Base-by-base conservation (phyloP, 2,888 invertebrate genomes). In the Drosophila percnosoma region DNA sequence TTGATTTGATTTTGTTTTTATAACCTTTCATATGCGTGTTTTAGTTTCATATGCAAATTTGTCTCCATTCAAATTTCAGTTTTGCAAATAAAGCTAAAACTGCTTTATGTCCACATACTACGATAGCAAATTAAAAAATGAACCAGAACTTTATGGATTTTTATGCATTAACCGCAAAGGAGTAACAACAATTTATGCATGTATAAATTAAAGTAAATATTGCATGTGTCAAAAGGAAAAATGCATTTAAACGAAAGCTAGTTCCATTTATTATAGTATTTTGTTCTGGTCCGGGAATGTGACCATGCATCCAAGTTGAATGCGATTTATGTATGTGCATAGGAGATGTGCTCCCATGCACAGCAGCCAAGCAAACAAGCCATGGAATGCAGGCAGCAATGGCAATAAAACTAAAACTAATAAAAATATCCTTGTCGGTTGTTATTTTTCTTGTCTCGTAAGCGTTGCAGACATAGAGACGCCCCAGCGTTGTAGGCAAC, bases 401-500 rank as follows among this genome's bases (percentile, higher is more conserved):
- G 54, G 71, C 34, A 68, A 55, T 68, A 58, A 34, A 49, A n/a
- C 49, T 51, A 59, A 68, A 67, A 36, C 34, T 55, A 78, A 81
- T 70, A 81, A 81, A 83, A 73, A 61, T 68, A 69, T 68, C 52
- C 45, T 65, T 77, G 53, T 60, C 55, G 45, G 68, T 42, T 52
- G 52, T 65, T 71, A 66, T 60, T 34, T 11, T 55, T 38, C 27
- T 18, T 55, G 38, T 55, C 55, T 55, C 18, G 38, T 34, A 61
- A 60, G 59, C 31, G 29, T 18, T 21, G 31, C 45, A 68, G 79
- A 80, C 76, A 61, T 33, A 27, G 33, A 38, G 69, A 67, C 67
- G 80, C 77, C 70, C 54, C 69, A 54, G 34, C 4, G 27, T 80
- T 83, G 81, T 80, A 73, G 73, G 73, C 80, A 81, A 76, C 69